Evolutionary conservation across 2,113 vertebrate species (phyloP), one percentile per base, ranked within the genome.

Genomic region (Gallinago paraguaiae): DNA sequence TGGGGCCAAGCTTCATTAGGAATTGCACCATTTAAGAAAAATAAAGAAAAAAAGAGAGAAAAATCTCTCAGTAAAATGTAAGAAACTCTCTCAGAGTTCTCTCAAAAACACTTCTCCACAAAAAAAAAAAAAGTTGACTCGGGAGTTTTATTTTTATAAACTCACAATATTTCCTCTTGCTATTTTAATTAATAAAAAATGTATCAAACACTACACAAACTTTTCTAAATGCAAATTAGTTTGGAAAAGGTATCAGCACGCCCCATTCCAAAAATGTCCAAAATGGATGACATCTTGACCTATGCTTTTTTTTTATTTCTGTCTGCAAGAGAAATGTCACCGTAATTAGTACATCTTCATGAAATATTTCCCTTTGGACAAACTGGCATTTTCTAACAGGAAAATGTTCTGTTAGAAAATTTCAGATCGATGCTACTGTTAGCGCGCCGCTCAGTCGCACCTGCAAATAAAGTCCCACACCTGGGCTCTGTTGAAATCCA

Each of bases 311-410:
- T 39, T 16, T 31, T 27, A 81, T 88, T 95, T 92, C 80, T 95
- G 11, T 82, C 94, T 89, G 65, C 78, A 76, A 91, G 63, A 79
- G 75, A 97, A 97, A 96, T 95, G 89, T 75, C 92, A 95, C 0
- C 0, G 22, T 84, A 93, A 94, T 91, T 96, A 95, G 80, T 78
- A 71, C 80, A 79, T 79, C 84, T 92, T 56, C 45, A 59, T 69
- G 35, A 82, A 95, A 84, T 91, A 87, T 76, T 92, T 96, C 77
- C 80, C 88, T 92, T 94, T 79, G 83, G 95, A 88, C 57, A 76
- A 95, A 84, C 35, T 72, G 54, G 53, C 60, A 82, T 94, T 95
- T 95, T 93, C 45, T 64, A 93, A 53, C 23, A 51, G 86, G n/a
- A 77, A 71, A 93, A 79, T 77, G 61, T 17, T 80, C 88, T 71